Evolutionary conservation across 2,888 invertebrate species (phyloP).

Genomic region (Polydrusus cervinus): DNA sequence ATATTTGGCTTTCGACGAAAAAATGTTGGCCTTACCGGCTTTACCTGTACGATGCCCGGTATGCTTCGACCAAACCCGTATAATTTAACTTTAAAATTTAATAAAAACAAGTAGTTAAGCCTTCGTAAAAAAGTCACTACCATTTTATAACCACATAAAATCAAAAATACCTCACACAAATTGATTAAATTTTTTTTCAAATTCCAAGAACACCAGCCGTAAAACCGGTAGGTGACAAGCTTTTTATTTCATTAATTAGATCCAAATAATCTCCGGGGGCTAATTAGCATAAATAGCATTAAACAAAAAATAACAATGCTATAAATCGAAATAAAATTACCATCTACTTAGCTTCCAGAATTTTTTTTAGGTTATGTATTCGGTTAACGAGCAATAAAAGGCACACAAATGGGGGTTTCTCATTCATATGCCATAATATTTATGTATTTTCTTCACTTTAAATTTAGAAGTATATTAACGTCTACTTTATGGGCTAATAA

Average conservation of each 20-base stretch:
- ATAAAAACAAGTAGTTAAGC: conserved; percentile 23
- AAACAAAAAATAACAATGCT: conserved; percentile 36
- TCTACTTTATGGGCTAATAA: conserved; percentile 20
- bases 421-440: conserved; percentile 14
- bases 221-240: conserved; percentile 43
- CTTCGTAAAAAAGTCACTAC: conserved; percentile 28
- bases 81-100: not conserved
- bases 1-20: no score
- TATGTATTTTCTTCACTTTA: conserved; percentile 19
- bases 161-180: conserved; percentile 27
- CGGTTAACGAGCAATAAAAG: conserved; percentile 16
- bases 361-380: conserved; percentile 22
- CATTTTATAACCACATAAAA: conserved; percentile 28
- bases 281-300: conserved; percentile 37
- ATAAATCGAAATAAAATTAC: conserved; percentile 41
- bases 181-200: conserved; percentile 25
- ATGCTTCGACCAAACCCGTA: not conserved
- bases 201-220: conserved; percentile 26
- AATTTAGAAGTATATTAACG: conserved; percentile 21
- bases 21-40: no score
- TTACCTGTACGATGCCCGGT: no score
- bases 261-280: conserved; percentile 33
- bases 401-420: conserved; percentile 31
- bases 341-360: conserved; percentile 29
- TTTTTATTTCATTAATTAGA: conserved; percentile 42